Evolutionary conservation across 2,113 vertebrate genomes (phyloP), one percentile per base, ranked within the genome.

Genomic region (Mobula hypostoma): DNA sequence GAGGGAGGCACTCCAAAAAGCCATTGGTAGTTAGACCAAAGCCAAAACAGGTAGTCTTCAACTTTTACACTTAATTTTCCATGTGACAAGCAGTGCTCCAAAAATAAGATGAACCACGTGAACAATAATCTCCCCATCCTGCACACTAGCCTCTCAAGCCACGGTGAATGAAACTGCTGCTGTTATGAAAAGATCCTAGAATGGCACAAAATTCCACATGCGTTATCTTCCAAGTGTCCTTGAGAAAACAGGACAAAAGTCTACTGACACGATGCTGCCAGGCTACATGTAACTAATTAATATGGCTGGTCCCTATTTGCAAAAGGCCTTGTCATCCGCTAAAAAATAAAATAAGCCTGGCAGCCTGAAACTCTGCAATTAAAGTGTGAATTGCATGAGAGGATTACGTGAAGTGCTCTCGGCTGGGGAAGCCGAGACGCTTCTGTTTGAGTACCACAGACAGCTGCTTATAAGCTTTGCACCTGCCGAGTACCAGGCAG

Each of bases 341-440:
- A 96, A 96, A 95, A 96, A 96, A 96, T 95, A 96, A 96, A 97
- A 96, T 95, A 95, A 96, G 96, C 95, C 95, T 94, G 96, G 96
- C 96, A 95, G 96, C 95, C 95, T 96, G 97, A 96, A 96, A 96
- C 97, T 97, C 96, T 96, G 97, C 97, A 98, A 97, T 98, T 98
- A 97, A 97, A 97, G 97, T 96, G 97, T 97, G 97, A 97, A 98
- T 97, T 97, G 97, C 97, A 96, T 95, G 97, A 97, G 97, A 97
- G 97, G 97, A 97, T 98, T 98, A 98, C 95, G 96, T 97, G 97
- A 97, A 98, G 97, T 97, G 97, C 97, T 97, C 97, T 97, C 96
- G 96, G 97, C 96, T 97, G 96, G 97, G 96, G 95, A 96, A 96
- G 94, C 96, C 95, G 94, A 95, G 96, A 96, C 95, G 96, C 96